phyloP scores from a whole-genome alignment of 1,140 invertebrate genomes.

The Pseudoatta argentina region DNA sequence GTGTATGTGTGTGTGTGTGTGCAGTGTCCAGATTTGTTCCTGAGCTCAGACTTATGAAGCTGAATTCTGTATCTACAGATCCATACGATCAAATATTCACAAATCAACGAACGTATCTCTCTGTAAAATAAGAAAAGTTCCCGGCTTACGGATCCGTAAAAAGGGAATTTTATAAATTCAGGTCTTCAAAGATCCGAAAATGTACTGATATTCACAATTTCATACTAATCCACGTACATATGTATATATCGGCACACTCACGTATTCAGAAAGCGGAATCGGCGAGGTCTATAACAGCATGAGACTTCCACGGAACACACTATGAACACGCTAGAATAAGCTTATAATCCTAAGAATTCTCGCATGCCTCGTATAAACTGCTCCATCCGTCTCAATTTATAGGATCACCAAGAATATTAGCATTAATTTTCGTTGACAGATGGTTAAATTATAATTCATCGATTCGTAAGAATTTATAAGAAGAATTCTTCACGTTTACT shows the following conservation, averaged over 20 bases:
- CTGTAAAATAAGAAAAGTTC: slow-evolving; percentile 7
- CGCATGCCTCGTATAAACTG: slow-evolving; percentile 42
- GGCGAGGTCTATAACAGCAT: slow-evolving; percentile 48
- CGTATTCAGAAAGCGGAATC: slow-evolving; percentile 35
- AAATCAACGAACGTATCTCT: neutral
- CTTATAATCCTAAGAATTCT: slow-evolving; percentile 51
- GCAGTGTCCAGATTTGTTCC: neutral
- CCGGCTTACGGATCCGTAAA: slow-evolving; percentile 7
- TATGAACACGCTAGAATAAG: slow-evolving; percentile 61
- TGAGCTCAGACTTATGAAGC: slow-evolving; percentile 36
- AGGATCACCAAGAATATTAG: slow-evolving; percentile 47
- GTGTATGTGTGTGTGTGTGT: too few species aligned
- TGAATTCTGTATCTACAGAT: slow-evolving; percentile 19
- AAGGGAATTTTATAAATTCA: slow-evolving; percentile 10
- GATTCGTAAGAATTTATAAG: neutral
- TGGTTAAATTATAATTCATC: slow-evolving; percentile 5
- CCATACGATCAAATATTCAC: neutral
- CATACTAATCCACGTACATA: slow-evolving; percentile 1
- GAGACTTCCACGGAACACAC: slow-evolving; percentile 56
- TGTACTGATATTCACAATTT: slow-evolving; percentile 26
- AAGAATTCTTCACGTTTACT: neutral
- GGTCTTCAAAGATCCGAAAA: slow-evolving; percentile 16
- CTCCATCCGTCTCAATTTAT: slow-evolving; percentile 28
- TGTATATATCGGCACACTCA: slow-evolving; percentile 28
- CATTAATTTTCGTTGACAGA: slow-evolving; percentile 41